Evolutionary conservation across 2,113 vertebrate genomes (phyloP).

Genomic region (Pimephales promelas): DNA sequence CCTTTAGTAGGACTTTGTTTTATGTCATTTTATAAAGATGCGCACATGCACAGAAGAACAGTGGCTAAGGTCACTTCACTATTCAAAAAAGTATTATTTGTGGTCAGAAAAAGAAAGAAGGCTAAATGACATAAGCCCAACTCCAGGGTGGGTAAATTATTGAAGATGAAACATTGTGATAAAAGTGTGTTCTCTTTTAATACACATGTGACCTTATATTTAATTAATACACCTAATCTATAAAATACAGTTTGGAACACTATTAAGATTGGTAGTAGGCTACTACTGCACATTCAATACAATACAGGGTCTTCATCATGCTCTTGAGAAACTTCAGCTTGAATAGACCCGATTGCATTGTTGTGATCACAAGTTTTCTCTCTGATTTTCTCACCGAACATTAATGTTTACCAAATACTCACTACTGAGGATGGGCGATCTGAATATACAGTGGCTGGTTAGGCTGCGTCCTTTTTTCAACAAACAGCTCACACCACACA

Average conservation of each 20-base stretch:
- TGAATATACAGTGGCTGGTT: slow-evolving; percentile 32
- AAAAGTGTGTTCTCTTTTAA: background rate
- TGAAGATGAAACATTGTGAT: background rate
- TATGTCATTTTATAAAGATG: too few species aligned
- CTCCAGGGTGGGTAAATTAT: too few species aligned
- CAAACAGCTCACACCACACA: slow-evolving; percentile 49
- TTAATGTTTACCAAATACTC: slow-evolving; percentile 24
- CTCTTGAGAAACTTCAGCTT: background rate
- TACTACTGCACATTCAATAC: background rate
- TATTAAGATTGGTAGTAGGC: background rate
- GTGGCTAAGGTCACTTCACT: too few species aligned
- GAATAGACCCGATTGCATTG: background rate
- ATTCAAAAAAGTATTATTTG: too few species aligned
- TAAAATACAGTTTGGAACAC: background rate
- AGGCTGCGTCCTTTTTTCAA: slow-evolving; percentile 30
- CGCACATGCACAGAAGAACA: too few species aligned
- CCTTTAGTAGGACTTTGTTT: too few species aligned
- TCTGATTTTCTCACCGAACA: slow-evolving; percentile 18
- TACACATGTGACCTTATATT: background rate
- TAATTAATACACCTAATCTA: too few species aligned
- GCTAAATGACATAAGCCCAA: too few species aligned
- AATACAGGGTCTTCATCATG: background rate
- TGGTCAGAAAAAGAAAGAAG: too few species aligned
- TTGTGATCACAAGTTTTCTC: background rate
- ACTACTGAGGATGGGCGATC: slow-evolving; percentile 20